Evolutionary conservation across 2,888 invertebrate species (phyloP), one percentile per base, ranked within the genome.

Genomic region (Conus canariensis): DNA sequence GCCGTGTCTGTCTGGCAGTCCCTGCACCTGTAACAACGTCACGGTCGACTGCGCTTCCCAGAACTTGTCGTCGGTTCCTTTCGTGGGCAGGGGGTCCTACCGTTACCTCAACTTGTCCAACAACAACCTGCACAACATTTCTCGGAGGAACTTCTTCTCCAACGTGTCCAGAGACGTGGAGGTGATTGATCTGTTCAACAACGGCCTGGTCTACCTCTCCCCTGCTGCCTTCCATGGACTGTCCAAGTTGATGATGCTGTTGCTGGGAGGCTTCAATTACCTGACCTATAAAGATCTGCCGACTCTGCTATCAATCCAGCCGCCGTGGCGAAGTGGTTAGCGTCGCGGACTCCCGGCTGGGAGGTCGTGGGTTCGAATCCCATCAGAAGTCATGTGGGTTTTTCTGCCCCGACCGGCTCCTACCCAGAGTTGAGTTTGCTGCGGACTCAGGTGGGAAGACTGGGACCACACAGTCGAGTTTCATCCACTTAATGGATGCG

Each of bases 131-230:
- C 30, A 3, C 7, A 67, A 5, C 16, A 67, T 86, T 19, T 67
- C 67, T 1, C 30, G n/a, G 14, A 10, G 9, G 12, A 7, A 67
- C 19, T 64, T 86, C 86, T 86, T 86, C 22, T n/a, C 25, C 64
- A 86, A 67, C 22, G 86, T 86, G 60, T 86, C 86, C 67, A 67
- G 64, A 25, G 86, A 86, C 16, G 86, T 86, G 60, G 64, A 64
- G 64, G 45, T 30, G 64, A 86, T 86, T 45, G 86, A 86, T 25
- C 86, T 86, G 86, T 67, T 64, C 86, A 86, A 22, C 64, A 86
- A 86, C 67, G 86, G 86, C 19, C 45, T 86, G 30, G 64, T 25
- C 30, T 67, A 86, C 67, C 25, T 86, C 64, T 59, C 86, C 30
- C 19, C 14, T 7, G 86, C 14, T 60, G 86, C 60, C 59, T 86